Base-by-base conservation (phyloP, 2,888 invertebrate genomes). In the Xanthorhoe spadicearia region DNA sequence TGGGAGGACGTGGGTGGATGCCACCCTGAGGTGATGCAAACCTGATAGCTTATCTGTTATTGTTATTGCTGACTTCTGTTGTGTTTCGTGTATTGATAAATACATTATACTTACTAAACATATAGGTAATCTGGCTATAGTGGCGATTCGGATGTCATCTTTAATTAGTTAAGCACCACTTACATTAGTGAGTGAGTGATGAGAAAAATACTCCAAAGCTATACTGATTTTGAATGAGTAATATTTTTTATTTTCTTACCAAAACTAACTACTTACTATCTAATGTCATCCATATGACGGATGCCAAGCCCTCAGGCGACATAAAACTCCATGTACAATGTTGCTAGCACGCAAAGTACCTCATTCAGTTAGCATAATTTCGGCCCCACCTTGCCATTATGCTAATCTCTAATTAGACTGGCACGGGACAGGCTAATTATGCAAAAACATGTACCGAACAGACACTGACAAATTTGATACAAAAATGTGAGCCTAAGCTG, bases 361-460 rank as follows among this genome's bases (percentile, higher is more conserved):
- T 52, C 56, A 66, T 66, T 57, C 15, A 57, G 48, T 61, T 66
- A 57, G 15, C 57, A 61, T 58, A 62, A 52, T 57, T 58, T 53
- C n/a, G 52, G 52, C 57, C 57, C 32, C 7, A 46, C 57, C 57
- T 57, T 19, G 38, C 43, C 50, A 61, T 66, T 61, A 61, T 66
- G 57, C 51, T 53, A 63, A 63, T 52, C 46, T 3, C 15, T 57
- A 63, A 57, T 61, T 46, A 57, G 46, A 46, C 56, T 28, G 15
- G 18, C 48, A 17, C 49, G 28, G 51, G 51, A 13, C 23, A n/a
- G 8, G 19, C 35, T 46, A 58, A 46, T 63, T 63, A 63, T 58
- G 63, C 52, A 19, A 57, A 63, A 63, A 49, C 51, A 57, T 43
- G 38, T 43, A 43, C 13, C 38, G 13, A 46, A 43, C 10, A 61